These are phyloP conservation scores for Yponomeuta cagnagella DNA, from an alignment of 2,888 invertebrate genomes.

Conservation along the genomic window DNA sequence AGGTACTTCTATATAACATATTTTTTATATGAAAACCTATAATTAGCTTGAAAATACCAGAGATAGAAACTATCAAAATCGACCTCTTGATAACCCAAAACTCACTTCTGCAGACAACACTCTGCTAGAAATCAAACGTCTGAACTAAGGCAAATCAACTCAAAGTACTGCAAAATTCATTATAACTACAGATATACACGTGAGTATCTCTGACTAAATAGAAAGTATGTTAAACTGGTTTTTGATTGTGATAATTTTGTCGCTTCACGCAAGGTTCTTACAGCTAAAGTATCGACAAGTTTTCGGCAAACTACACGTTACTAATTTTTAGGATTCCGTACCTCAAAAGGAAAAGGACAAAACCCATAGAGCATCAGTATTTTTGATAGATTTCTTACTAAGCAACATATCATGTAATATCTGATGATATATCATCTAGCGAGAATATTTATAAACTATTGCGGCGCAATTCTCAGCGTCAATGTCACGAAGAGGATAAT, in stretches of 20 bases:
- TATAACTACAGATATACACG: not conserved
- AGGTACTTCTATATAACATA: too few species aligned
- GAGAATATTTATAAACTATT: not conserved
- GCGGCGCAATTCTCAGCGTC: not conserved
- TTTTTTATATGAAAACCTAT: not conserved
- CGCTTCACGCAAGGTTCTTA: conserved; percentile 10
- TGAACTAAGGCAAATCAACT: not conserved
- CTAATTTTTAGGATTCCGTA: not conserved
- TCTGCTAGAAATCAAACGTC: not conserved
- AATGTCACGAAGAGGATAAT: conserved; percentile 13
- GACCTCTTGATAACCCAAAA: not conserved
- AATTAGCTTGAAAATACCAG: not conserved
- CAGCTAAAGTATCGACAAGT: conserved; percentile 4
- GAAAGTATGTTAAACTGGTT: conserved; percentile 29
- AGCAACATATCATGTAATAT: too few species aligned
- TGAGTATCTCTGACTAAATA: conserved; percentile 19
- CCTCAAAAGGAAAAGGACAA: too few species aligned
- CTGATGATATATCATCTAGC: too few species aligned
- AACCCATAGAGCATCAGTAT: too few species aligned
- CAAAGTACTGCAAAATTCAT: not conserved
- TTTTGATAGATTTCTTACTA: too few species aligned
- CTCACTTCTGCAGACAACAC: not conserved
- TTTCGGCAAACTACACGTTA: not conserved
- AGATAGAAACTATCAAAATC: not conserved
- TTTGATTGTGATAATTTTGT: conserved; percentile 19